phyloP scores from a whole-genome alignment of 2,888 invertebrate genomes.

The Scaptomyza parva region DNA sequence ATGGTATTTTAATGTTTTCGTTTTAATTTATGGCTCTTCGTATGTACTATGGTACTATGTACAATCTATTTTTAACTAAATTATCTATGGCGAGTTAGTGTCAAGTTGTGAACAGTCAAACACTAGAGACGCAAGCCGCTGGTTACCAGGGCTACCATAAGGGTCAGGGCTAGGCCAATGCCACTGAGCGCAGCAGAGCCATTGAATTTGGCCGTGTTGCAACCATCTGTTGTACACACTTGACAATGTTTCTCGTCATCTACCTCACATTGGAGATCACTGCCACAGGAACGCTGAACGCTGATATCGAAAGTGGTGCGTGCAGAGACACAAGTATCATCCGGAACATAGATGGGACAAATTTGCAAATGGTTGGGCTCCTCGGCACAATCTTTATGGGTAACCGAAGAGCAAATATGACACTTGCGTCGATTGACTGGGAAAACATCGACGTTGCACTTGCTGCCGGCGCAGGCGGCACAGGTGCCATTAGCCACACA shows the following conservation, averaged over 20 bases:
- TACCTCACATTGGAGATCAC: conserved; percentile 65
- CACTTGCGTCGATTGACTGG: conserved; percentile 77
- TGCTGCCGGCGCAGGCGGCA: conserved; percentile 65
- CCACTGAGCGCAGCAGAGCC: conserved; percentile 54
- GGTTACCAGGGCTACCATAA: conserved; percentile 56
- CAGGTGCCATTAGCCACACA: conserved; percentile 72
- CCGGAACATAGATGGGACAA: conserved; percentile 72
- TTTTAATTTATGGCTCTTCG: conserved; percentile 41
- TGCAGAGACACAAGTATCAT: conserved; percentile 71
- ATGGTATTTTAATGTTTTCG: conserved; percentile 32
- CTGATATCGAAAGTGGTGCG: conserved; percentile 24
- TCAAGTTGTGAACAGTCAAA: background rate
- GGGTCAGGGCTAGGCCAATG: conserved; percentile 61
- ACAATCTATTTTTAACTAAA: conserved; percentile 59
- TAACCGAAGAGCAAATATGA: conserved; percentile 74
- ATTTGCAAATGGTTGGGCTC: conserved; percentile 56
- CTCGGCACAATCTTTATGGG: conserved; percentile 53
- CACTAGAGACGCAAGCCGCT: conserved; percentile 30
- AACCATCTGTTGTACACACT: conserved; percentile 68
- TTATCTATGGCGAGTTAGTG: conserved; percentile 28
- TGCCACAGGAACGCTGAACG: conserved; percentile 78
- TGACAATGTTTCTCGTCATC: conserved; percentile 65
- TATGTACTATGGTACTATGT: conserved; percentile 49
- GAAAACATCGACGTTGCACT: conserved; percentile 78
- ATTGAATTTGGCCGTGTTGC: conserved; percentile 71